Evolutionary conservation across 2,797 vertebrate species (phyloP).

Genomic region (Alauda arvensis): DNA sequence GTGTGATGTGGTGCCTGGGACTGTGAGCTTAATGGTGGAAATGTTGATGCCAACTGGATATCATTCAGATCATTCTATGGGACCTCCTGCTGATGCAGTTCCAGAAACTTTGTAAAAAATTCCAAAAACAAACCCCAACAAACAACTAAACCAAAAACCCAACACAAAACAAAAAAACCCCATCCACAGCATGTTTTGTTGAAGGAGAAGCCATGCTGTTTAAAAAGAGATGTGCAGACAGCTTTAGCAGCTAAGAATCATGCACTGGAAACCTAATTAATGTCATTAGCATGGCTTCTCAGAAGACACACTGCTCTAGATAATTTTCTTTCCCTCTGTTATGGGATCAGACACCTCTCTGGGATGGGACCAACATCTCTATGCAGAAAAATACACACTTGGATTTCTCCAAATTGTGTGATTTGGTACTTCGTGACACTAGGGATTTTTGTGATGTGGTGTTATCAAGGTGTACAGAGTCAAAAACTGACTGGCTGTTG

Average conservation of each 20-base stretch:
- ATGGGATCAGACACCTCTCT: not conserved
- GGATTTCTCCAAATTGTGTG: not conserved
- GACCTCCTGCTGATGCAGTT: not conserved
- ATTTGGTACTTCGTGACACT: rapidly evolving
- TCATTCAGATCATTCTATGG: not conserved
- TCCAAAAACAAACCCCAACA: not conserved
- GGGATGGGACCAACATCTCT: not conserved
- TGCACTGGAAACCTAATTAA: not conserved
- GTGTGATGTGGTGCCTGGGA: not conserved
- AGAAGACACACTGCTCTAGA: not conserved
- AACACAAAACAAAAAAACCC: too few species aligned
- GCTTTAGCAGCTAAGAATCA: not conserved
- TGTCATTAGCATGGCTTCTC: rapidly evolving
- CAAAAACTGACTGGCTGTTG: not conserved
- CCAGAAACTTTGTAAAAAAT: not conserved
- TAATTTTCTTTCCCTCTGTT: not conserved
- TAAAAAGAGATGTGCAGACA: not conserved
- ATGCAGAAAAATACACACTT: not conserved
- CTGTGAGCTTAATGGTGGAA: not conserved
- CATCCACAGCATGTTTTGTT: not conserved
- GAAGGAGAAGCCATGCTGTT: not conserved
- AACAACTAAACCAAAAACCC: too few species aligned
- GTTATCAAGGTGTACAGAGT: rapidly evolving
- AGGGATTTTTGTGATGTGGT: not conserved
- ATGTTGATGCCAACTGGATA: not conserved